These are phyloP conservation scores for Gopherus flavomarginatus DNA, from an alignment of 2,113 vertebrate species.

Conservation along the genomic window DNA sequence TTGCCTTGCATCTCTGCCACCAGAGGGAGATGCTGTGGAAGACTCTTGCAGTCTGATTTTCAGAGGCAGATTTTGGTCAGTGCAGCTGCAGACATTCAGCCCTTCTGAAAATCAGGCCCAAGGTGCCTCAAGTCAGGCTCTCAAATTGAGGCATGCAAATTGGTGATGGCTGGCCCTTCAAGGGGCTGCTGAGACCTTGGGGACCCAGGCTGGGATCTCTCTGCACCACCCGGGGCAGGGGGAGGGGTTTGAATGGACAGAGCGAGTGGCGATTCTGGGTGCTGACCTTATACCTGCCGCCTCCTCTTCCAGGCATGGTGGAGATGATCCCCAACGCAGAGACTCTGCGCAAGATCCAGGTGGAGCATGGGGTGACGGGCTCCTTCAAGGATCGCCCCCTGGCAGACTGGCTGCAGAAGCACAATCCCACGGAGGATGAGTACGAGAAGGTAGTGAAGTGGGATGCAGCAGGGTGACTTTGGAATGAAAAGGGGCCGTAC, in stretches of 20 bases:
- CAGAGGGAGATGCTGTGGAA: not conserved
- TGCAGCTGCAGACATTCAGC: not conserved
- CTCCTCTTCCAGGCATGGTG: conserved; percentile 89
- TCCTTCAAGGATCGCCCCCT: conserved; percentile 96
- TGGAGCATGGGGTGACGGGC: conserved; percentile 95
- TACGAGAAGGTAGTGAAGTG: conserved; percentile 90
- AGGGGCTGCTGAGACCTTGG: not conserved
- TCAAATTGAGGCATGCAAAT: not conserved
- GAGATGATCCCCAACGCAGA: conserved; percentile 98
- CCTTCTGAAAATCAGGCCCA: too few relatives aligned
- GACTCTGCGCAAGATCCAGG: conserved; percentile 97
- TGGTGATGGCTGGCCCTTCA: fast-evolving
- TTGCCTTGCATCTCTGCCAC: not conserved
- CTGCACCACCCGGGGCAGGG: fast-evolving
- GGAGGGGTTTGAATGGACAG: not conserved
- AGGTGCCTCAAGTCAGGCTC: not conserved
- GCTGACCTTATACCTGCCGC: not conserved
- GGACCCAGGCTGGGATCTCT: fast-evolving
- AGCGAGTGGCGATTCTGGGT: not conserved
- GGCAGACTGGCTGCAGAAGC: conserved; percentile 96
- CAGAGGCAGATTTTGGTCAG: not conserved
- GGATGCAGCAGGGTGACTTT: too few relatives aligned
- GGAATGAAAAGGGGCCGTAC: not conserved
- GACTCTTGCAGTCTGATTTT: not conserved
- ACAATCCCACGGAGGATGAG: conserved; percentile 93